Base-by-base conservation (phyloP, 2,888 invertebrate genomes). In the Aspidiotus destructor region DNA sequence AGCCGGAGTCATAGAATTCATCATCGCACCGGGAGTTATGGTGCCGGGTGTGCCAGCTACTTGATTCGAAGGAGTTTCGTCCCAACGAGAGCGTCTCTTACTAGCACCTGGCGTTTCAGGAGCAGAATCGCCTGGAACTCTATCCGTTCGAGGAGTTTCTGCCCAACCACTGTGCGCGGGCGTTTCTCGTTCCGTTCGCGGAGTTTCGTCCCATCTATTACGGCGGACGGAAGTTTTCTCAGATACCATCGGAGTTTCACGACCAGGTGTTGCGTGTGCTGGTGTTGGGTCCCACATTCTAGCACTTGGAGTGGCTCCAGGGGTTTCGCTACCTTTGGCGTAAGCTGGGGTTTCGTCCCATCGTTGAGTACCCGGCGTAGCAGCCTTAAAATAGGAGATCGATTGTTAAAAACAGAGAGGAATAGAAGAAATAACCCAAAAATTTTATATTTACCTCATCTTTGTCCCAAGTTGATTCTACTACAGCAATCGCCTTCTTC, bases 151-250 rank as follows among this genome's bases (percentile, higher is more conserved):
- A 0, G 99, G 99, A 0, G 99, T 99, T 80, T 99, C 99, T 15
- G 98, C 98, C 99, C 99, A 99, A 1, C 98, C 98, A 76, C 94
- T 92, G 77, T 97, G 93, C 0, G 94, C 96, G 0, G 97, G 96
- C 0, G 97, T 97, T 81, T 96, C 96, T 77, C 96, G 83, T 77
- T 96, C 96, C 6, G 96, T 95, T 81, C 94, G 94, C 1, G 99
- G 99, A 0, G 99, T 99, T 79, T 99, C 99, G 78, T 99, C 99
- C 99, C 99, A 99, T 70, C 99, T 86, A 80, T 99, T 99, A 60
- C 97, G 84, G 11, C 98, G 81, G 0, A 69, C 70, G 16, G 87
- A 85, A 42, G 87, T 89, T 71, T 81, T 79, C 68, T 86, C 85
- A 68, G 83, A 83, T 70, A 84, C 83, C 0, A 89, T 89, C 0